Base-by-base conservation (phyloP, 2,888 invertebrate species). In the Nymphalis urticae region DNA sequence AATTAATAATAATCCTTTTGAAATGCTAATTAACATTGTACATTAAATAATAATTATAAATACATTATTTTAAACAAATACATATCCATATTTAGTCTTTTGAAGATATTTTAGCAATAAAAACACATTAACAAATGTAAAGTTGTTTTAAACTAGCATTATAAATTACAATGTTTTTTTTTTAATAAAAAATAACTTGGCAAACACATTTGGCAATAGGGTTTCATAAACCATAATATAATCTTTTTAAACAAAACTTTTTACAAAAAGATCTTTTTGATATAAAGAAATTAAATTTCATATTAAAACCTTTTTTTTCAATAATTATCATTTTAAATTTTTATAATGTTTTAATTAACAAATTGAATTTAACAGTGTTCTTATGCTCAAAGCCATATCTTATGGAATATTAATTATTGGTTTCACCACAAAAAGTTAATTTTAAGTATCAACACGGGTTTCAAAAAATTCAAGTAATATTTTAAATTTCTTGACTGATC, bases 381-480 rank as follows among this genome's bases (percentile, higher is more conserved):
- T 58, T 42, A 27, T 42, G 58, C 58, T 58, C 58, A 42, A 58
- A 58, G 58, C 58, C n/a, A 13, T 42, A 24, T 54, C 42, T 42
- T 19, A 42, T 19, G 27, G 19, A 58, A 58, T 19, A 5, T 56
- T 58, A 21, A 0, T 42, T 42, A n/a, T 58, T 58, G 58, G 58
- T 58, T 58, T 58, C 10, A 58, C 58, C 58, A 42, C 9, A 36
- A 58, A n/a, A 6, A 50, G 13, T 27, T 42, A 42, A 42, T 2
- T 3, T 42, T 6, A 32, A 32, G 27, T 32, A 6, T 42, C 13
- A 36, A 36, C 36, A 42, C 13, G 42, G 42, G 13, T 42, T 10
- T 42, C 13, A 13, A 42, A 42, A 42, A 42, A 2, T 36, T 36
- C 36, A 54, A 6, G 16, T 16, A 27, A 54, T 27, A 24, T 27